These are phyloP conservation scores for Atta colombica DNA, from an alignment of 1,140 invertebrate species.

Conservation along the genomic window DNA sequence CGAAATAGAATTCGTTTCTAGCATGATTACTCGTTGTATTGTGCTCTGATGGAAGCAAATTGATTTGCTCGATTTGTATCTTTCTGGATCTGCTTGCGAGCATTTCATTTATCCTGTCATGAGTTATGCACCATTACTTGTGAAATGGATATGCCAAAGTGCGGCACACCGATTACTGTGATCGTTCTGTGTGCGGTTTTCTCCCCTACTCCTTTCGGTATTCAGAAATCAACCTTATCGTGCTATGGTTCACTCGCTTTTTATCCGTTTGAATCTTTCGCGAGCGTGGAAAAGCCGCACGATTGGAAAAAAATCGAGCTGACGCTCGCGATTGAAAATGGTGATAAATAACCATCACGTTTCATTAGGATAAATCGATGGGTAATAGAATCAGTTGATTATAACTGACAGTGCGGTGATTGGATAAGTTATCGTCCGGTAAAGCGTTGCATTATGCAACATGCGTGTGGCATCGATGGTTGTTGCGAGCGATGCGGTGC, in stretches of 20 bases:
- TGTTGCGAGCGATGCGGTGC: conserved; percentile 12
- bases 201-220: not conserved
- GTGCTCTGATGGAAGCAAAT: conserved; percentile 47
- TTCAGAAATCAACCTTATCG: conserved; percentile 53
- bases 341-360: conserved; percentile 85
- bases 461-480: conserved; percentile 61
- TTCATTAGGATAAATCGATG: conserved; percentile 86
- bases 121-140: conserved; percentile 56
- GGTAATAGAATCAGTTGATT: conserved; percentile 83
- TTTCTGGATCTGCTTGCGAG: conserved; percentile 51
- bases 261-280: conserved; percentile 29
- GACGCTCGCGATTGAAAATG: conserved; percentile 82
- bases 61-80: conserved; percentile 47
- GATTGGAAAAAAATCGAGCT: conserved; percentile 59
- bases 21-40: conserved; percentile 47
- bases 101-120: conserved; percentile 52
- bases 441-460: conserved; percentile 83
- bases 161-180: conserved; percentile 26
- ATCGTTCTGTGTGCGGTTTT: conserved; percentile 35
- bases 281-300: conserved; percentile 40
- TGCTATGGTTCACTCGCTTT: conserved; percentile 45
- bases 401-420: conserved; percentile 85
- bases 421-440: conserved; percentile 84
- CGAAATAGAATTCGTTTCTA: conserved; percentile 47
- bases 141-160: conserved; percentile 44